phyloP scores from a whole-genome alignment of 2,797 vertebrate species.

The Holocentrus rufus region DNA sequence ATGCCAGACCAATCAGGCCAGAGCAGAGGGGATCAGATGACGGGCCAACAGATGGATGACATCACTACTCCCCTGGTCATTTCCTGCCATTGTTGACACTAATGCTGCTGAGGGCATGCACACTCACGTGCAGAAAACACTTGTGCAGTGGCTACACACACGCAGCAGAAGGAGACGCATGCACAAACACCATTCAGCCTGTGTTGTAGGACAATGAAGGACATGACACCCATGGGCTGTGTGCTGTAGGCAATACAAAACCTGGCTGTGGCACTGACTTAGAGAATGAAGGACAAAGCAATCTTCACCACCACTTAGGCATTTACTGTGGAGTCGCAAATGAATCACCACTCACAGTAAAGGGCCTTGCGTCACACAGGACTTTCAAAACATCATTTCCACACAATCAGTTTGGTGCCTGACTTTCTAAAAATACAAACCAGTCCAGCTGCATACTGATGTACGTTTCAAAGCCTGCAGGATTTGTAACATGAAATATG shows the following conservation, averaged over 20 bases:
- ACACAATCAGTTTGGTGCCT: background rate
- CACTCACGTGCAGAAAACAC: constrained; percentile 40
- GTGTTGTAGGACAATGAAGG: constrained; percentile 52
- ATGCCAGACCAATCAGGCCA: constrained; percentile 40
- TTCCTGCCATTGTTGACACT: constrained; percentile 54
- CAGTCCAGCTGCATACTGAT: constrained; percentile 27
- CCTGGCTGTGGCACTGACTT: constrained; percentile 5
- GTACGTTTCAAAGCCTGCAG: constrained; percentile 9
- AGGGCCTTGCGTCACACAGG: no score
- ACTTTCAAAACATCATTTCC: background rate
- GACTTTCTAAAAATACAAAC: constrained; percentile 20
- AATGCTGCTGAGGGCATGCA: constrained; percentile 43
- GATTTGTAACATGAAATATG: constrained; percentile 1
- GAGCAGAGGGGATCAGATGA: constrained; percentile 40
- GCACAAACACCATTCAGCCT: constrained; percentile 1
- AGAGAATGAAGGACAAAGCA: constrained; percentile 37
- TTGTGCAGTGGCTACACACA: background rate
- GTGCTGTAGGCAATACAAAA: constrained; percentile 18
- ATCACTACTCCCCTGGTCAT: constrained; percentile 39
- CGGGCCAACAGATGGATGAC: constrained; percentile 38
- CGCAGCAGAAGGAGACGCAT: background rate
- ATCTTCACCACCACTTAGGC: background rate
- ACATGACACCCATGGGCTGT: constrained; percentile 18
- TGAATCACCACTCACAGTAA: constrained; percentile 1
- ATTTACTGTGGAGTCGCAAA: constrained; percentile 6